Percentiles rank a stretch among this genome's conserved stretches.
These are phyloP conservation scores for Ochlodes sylvanus DNA, from an alignment of 2,888 invertebrate genomes.

Conservation along the genomic window DNA sequence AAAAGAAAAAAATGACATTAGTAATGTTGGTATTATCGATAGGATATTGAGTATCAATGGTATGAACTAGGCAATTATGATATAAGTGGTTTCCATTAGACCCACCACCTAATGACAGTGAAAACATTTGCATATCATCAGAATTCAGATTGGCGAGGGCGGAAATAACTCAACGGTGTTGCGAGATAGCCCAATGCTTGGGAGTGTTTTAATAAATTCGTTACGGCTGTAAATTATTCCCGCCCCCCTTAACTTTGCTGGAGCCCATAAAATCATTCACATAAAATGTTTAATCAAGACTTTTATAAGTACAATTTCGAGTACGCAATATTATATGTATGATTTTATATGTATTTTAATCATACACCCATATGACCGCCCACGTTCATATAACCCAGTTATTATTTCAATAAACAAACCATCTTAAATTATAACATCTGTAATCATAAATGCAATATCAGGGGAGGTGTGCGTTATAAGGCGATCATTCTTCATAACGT, in stretches of 20 bases:
- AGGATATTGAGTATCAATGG: conserved; percentile 52
- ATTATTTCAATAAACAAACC: conserved; percentile 37
- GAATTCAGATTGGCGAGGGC: conserved; percentile 47
- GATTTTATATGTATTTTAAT: conserved; percentile 50
- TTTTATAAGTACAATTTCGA: conserved; percentile 6
- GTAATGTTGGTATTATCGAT: conserved; percentile 66
- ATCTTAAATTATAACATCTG: conserved; percentile 43
- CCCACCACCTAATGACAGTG: conserved; percentile 64
- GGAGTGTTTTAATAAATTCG: conserved; percentile 44
- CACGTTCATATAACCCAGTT: conserved; percentile 40
- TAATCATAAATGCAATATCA: conserved; percentile 49
- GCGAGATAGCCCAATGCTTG: conserved; percentile 46
- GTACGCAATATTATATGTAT: conserved; percentile 49
- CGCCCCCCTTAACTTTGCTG: conserved; percentile 49
- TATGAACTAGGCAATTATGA: conserved; percentile 52
- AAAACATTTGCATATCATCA: conserved; percentile 51
- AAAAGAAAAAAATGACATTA: conserved; percentile 81
- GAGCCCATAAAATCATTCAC: conserved; percentile 53
- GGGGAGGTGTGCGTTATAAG: conserved; percentile 42
- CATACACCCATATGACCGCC: conserved; percentile 47
- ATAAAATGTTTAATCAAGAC: conserved; percentile 36
- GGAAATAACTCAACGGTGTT: conserved; percentile 49
- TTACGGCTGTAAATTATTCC: conserved; percentile 50
- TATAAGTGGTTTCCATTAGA: conserved; percentile 46
- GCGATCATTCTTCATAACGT: conserved; percentile 20